Evolutionary conservation across 2,113 vertebrate species (phyloP).

Genomic region (Labeo catla): DNA sequence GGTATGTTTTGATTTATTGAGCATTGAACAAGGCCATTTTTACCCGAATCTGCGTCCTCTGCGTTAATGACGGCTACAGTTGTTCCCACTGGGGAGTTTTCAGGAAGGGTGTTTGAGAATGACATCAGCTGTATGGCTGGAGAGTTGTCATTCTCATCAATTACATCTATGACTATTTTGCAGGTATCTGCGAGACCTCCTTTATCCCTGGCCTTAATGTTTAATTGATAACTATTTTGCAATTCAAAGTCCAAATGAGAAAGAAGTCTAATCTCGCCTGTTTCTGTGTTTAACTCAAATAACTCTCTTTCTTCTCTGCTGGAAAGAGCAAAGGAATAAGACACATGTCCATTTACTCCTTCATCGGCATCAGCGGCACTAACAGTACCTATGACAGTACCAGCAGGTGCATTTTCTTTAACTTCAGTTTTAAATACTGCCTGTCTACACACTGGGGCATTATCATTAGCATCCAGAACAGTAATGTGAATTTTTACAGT

Average conservation of each 20-base stretch:
- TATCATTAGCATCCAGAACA: constrained; percentile 74
- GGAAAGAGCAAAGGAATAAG: constrained; percentile 58
- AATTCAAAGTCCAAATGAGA: constrained; percentile 69
- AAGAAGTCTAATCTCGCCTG: constrained; percentile 70
- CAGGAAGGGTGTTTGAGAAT: constrained; percentile 67
- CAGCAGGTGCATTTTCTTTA: constrained; percentile 61
- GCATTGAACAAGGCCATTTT: constrained; percentile 70
- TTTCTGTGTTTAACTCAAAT: constrained; percentile 70
- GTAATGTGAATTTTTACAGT: constrained; percentile 67
- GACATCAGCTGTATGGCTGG: constrained; percentile 73
- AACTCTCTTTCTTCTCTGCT: constrained; percentile 51
- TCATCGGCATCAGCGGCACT: constrained; percentile 70
- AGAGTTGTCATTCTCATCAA: constrained; percentile 74
- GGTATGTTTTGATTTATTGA: constrained; percentile 66
- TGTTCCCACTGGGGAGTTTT: constrained; percentile 70
- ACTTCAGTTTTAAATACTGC: constrained; percentile 69
- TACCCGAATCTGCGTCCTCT: constrained; percentile 71
- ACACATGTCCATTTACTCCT: constrained; percentile 65
- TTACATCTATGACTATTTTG: constrained; percentile 68
- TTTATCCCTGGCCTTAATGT: constrained; percentile 67
- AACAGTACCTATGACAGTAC: constrained; percentile 62
- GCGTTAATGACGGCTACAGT: constrained; percentile 72
- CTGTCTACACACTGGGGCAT: constrained; percentile 69
- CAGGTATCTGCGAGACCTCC: constrained; percentile 64
- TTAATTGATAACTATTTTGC: constrained; percentile 59